Evolutionary conservation across 2,888 invertebrate species (phyloP), one percentile per base, ranked within the genome.

Genomic region (Ophioninae sp.): DNA sequence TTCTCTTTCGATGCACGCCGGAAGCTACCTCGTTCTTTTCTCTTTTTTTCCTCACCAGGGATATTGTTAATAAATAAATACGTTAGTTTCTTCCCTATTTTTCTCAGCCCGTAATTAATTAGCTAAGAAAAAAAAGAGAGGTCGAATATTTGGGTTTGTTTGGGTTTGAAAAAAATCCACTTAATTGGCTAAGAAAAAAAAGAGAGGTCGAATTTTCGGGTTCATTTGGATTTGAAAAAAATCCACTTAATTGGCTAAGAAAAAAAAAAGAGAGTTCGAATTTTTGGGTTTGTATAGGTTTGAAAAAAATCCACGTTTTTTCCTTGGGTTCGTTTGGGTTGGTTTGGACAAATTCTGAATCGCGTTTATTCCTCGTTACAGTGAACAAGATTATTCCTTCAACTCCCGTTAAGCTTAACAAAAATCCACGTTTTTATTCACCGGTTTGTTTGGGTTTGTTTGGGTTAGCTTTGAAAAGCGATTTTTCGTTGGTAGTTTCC

Each of bases 31-130:
- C 30, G 1, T 3, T 30, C 17, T 17, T 59, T 59, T 67, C 59
- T 67, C 44, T 61, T 68, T 41, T 39, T 64, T 56, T 30, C 62
- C 13, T 50, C 56, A 30, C 23, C 56, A n/a, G 72, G 56, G 30
- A 76, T 61, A 57, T 76, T 41, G 44, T 68, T 23, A 79, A 76
- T 83, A 83, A 83, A 64, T 39, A 23, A 68, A 56, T 17, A 7
- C 7, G 13, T 23, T 20, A 8, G 8, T 21, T 62, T 21, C 30
- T 23, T 13, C 5, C 6, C 20, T 37, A 30, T 20, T 7, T 59
- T 37, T 13, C 30, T 3, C 30, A 30, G 20, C 6, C 72, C n/a
- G 17, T 69, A 17, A 23, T 13, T 7, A 6, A 21, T 37, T 17
- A 7, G 2, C 21, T 59, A 30, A 3, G n/a, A n/a, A 30, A 30